These are phyloP conservation scores for Chromoteleia sp. DNA, from an alignment of 2,888 invertebrate genomes.

Conservation along the genomic window DNA sequence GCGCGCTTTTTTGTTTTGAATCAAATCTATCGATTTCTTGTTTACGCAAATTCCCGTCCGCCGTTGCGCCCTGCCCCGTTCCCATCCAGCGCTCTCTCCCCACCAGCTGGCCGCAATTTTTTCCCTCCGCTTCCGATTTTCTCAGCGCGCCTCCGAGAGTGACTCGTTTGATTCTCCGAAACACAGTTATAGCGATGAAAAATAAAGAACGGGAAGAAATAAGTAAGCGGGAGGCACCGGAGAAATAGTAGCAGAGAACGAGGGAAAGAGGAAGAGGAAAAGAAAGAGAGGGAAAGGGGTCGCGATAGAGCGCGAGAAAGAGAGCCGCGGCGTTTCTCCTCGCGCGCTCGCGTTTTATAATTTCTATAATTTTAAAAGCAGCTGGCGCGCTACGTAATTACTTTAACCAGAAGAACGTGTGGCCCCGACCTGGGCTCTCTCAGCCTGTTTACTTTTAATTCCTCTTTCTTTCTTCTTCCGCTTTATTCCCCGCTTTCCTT, in stretches of 20 bases:
- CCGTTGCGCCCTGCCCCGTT: neutral
- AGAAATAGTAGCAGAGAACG: too few species aligned
- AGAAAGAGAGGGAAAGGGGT: slow-evolving; percentile 69
- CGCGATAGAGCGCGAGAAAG: slow-evolving; percentile 63
- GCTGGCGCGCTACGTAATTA: slow-evolving; percentile 84
- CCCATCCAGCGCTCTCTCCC: neutral
- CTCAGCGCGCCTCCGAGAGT: slow-evolving; percentile 46
- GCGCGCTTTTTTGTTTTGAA: slow-evolving; percentile 21
- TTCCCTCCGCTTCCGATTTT: slow-evolving; percentile 49
- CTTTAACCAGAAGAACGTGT: slow-evolving; percentile 84
- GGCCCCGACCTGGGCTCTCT: slow-evolving; percentile 75
- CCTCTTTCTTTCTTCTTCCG: slow-evolving; percentile 71
- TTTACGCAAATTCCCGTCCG: slow-evolving; percentile 35
- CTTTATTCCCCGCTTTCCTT: slow-evolving; percentile 40
- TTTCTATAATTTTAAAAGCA: slow-evolving; percentile 84
- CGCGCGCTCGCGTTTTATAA: slow-evolving; percentile 83
- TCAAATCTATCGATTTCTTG: slow-evolving; percentile 51
- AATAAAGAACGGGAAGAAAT: slow-evolving; percentile 71
- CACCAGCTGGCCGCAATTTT: slow-evolving; percentile 8
- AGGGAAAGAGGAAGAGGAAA: too few species aligned
- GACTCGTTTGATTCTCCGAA: slow-evolving; percentile 58
- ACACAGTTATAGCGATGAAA: slow-evolving; percentile 51
- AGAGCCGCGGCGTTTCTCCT: slow-evolving; percentile 75
- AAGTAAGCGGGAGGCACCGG: slow-evolving; percentile 59
- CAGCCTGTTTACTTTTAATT: slow-evolving; percentile 82